Evolutionary conservation across 2,888 invertebrate species (phyloP), one percentile per base, ranked within the genome.

Genomic region (Andricus quercusramuli): DNA sequence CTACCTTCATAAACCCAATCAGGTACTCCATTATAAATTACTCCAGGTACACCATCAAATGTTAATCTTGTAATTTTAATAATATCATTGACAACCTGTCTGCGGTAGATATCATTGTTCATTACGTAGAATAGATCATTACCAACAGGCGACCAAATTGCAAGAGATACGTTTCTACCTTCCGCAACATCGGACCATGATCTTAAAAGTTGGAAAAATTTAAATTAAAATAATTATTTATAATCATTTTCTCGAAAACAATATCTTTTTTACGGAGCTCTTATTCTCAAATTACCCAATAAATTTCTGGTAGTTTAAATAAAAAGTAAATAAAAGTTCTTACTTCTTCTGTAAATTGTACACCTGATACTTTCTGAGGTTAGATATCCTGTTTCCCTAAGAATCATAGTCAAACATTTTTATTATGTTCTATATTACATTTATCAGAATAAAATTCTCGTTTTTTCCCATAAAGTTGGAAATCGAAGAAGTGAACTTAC

Each of bases 1-100:
- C 15, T 91, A 96, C 97, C 97, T 95, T 98, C 98, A 91, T 98
- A 98, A 59, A 98, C 96, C 98, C 98, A 98, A 92, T 98, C 98
- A 13, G 98, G 95, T 29, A 97, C 94, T 5, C 98, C 98, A 90
- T 97, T 96, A 91, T 96, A 98, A 78, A 97, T 93, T 56, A 95
- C 93, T 2, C 95, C 95, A 0, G 94, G 93, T 1, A 94, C 90
- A 1, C 96, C 96, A 79, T 95, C 94, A 11, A 89, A 92, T 1
- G 96, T 96, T 66, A 96, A 91, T 93, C 93, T 56, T 86, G 87
- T 67, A 91, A 93, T 22, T 85, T 87, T 70, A 83, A 89, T 80
- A 85, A 88, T 65, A n/a, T 78, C 80, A 67, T 78, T 82, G 8
- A 15, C 65, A 44, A 82, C 67, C 64, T 85, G 92, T 37, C 95